Conservation (phyloP, 1,140 invertebrate genomes). For the Bombus vancouverensis region DNA sequence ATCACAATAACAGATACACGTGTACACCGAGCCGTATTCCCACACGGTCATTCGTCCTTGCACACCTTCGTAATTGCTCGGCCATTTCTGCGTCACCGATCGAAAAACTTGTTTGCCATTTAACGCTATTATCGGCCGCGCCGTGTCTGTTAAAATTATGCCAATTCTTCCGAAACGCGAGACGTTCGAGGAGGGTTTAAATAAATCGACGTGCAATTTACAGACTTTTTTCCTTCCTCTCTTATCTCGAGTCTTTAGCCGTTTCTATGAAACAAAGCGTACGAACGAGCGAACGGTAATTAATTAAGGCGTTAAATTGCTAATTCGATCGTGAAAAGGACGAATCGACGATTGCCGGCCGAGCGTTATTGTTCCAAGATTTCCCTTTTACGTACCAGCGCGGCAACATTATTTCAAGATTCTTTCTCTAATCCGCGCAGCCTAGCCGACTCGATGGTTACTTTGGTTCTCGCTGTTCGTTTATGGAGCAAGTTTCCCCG, state of each 20-base stretch:
- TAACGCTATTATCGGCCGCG: conserved; percentile 15
- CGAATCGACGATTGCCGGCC: background rate
- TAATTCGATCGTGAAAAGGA: conserved; percentile 1
- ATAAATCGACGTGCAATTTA: background rate
- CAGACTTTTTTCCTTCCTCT: background rate
- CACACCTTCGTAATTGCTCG: conserved; percentile 56
- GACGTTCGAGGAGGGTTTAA: background rate
- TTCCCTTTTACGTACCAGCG: background rate
- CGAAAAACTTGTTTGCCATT: conserved; percentile 13
- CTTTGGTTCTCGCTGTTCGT: conserved; percentile 38
- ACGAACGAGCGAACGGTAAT: background rate
- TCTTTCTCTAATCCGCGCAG: conserved; percentile 28
- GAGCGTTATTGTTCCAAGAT: conserved; percentile 29
- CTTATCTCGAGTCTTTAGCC: background rate
- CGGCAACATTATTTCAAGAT: background rate
- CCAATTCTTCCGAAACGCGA: conserved; percentile 25
- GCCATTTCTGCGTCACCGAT: conserved; percentile 17
- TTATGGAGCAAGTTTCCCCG: conserved; percentile 46
- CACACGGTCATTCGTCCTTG: conserved; percentile 51
- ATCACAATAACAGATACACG: conserved; percentile 79
- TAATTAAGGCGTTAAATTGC: conserved; percentile 16
- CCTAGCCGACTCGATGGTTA: conserved; percentile 27
- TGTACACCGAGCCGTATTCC: conserved; percentile 67
- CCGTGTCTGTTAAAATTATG: conserved; percentile 30
- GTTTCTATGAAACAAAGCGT: background rate